Evolutionary conservation across 2,888 invertebrate genomes (phyloP).

Genomic region (Digitonthophagus gazella): DNA sequence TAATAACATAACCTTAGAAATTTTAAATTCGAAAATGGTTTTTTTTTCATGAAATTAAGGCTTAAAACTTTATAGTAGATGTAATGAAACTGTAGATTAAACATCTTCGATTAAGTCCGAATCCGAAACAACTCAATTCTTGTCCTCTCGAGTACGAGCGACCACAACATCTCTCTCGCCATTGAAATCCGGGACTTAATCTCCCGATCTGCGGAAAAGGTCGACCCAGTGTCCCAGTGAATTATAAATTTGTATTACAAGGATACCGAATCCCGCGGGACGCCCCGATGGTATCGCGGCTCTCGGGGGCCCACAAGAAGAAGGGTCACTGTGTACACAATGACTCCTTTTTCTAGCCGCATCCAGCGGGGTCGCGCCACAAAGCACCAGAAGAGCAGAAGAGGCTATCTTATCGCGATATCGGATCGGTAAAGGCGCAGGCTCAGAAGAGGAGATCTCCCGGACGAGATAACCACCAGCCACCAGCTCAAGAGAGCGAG

Average conservation of each 20-base stretch:
- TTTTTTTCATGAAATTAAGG: too few relatives aligned
- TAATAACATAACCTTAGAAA: too few relatives aligned
- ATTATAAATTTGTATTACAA: slow-evolving; percentile 36
- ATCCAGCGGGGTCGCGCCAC: not conserved
- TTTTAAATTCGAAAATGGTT: too few relatives aligned
- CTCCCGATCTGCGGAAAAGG: slow-evolving; percentile 12
- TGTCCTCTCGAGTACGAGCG: not conserved
- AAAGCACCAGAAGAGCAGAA: not conserved
- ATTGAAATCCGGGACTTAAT: slow-evolving; percentile 4
- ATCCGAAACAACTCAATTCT: not conserved
- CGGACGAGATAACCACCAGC: not conserved
- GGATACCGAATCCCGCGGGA: slow-evolving; percentile 37
- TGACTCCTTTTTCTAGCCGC: not conserved
- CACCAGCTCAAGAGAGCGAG: not conserved
- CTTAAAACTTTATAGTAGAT: too few relatives aligned
- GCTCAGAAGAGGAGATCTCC: not conserved
- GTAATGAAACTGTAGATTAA: too few relatives aligned
- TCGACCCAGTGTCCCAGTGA: slow-evolving; percentile 5
- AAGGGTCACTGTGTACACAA: not conserved
- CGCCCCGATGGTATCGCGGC: not conserved
- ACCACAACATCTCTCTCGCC: not conserved
- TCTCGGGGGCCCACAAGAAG: not conserved
- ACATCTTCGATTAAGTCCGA: not conserved
- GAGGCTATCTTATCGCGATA: not conserved
- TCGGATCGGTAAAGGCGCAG: not conserved